phyloP scores from a whole-genome alignment of 2,888 invertebrate genomes.

The Aproaerema taeniolella region DNA sequence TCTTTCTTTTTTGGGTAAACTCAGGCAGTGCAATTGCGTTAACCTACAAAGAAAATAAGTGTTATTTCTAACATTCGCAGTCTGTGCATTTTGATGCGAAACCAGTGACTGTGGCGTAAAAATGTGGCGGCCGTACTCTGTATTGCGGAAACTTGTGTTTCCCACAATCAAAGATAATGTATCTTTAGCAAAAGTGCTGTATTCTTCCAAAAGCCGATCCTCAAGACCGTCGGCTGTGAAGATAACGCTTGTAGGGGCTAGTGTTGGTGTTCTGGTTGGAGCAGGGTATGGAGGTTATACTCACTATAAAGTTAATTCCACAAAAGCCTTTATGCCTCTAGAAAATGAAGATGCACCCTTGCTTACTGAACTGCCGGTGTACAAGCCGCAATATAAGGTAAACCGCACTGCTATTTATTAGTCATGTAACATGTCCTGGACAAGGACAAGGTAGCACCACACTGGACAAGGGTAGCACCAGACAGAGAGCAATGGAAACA shows the following conservation, averaged over 20 bases:
- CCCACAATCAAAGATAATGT: constrained; percentile 48
- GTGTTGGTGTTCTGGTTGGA: constrained; percentile 76
- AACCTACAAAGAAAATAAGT: no score
- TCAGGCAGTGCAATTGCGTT: no score
- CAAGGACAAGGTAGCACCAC: no score
- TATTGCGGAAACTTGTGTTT: constrained; percentile 48
- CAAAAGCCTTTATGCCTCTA: constrained; percentile 34
- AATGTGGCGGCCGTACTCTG: constrained; percentile 63
- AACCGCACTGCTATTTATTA: no score
- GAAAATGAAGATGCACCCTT: constrained; percentile 62
- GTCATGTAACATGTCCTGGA: no score
- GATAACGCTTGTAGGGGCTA: constrained; percentile 76
- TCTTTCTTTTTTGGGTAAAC: no score
- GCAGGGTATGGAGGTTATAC: constrained; percentile 74
- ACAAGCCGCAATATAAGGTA: constrained; percentile 72
- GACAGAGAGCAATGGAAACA: no score
- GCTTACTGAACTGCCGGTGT: constrained; percentile 63
- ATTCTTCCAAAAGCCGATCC: constrained; percentile 52
- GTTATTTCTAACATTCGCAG: no score
- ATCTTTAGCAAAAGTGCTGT: constrained; percentile 38
- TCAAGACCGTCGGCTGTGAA: constrained; percentile 63
- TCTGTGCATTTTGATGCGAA: no score
- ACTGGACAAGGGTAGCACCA: no score
- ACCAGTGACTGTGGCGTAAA: no score
- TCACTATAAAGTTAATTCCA: constrained; percentile 64